phyloP scores from a whole-genome alignment of 2,113 vertebrate species.

The Talpa occidentalis region DNA sequence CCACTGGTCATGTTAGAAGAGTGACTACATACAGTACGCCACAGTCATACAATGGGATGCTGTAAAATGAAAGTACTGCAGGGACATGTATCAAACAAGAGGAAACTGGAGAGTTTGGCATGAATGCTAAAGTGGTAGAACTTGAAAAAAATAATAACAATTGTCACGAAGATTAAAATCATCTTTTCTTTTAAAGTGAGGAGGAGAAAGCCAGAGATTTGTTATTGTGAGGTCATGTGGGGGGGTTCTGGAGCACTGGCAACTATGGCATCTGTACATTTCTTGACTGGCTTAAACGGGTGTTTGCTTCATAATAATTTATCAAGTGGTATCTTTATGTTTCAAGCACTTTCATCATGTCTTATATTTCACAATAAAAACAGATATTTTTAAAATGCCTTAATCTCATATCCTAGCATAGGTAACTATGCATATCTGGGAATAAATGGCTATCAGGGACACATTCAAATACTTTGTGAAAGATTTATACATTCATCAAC shows the following conservation, averaged over 20 bases:
- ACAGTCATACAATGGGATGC: not conserved
- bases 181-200: not conserved
- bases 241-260: not conserved
- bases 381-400: conserved; percentile 6
- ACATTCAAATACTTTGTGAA: conserved; percentile 84
- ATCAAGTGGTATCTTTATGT: not conserved
- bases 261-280: not conserved
- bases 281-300: not conserved
- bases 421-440: conserved; percentile 53
- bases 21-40: too few species aligned
- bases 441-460: conserved; percentile 78
- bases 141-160: not conserved
- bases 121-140: not conserved
- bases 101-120: too few species aligned
- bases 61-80: not conserved
- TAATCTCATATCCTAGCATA: conserved; percentile 20
- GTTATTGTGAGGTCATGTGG: not conserved
- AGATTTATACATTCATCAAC: conserved; percentile 83
- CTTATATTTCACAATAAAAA: not conserved
- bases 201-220: not conserved
- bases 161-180: not conserved
- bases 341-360: not conserved
- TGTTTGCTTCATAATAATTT: conserved; percentile 27
- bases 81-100: not conserved
- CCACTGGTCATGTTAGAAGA: not conserved